phyloP scores from a whole-genome alignment of 2,113 vertebrate genomes.

The Gasterosteus nipponicus region DNA sequence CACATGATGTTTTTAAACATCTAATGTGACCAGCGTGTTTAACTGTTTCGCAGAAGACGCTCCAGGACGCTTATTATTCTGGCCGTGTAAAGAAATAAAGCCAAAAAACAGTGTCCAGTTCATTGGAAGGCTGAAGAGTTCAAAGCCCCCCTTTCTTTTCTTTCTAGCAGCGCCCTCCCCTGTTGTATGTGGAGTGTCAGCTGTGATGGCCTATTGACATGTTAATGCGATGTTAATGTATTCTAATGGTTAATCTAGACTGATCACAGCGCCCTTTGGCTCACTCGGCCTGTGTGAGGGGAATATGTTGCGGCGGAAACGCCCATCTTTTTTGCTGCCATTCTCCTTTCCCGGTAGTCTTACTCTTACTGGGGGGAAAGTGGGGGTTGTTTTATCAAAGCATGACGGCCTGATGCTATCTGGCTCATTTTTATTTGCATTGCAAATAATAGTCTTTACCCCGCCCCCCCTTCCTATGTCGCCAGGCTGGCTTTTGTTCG shows the following conservation, averaged over 20 bases:
- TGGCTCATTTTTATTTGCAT: constrained; percentile 43
- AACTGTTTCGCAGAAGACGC: constrained; percentile 25
- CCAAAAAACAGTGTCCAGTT: constrained; percentile 41
- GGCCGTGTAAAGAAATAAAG: constrained; percentile 18
- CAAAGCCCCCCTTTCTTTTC: constrained; percentile 55
- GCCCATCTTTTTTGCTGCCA: constrained; percentile 49
- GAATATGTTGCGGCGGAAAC: constrained; percentile 57
- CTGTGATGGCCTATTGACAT: constrained; percentile 79
- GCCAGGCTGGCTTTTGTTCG: constrained; percentile 39
- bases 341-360: constrained; percentile 13
- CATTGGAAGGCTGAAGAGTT: constrained; percentile 57
- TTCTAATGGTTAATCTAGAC: constrained; percentile 74
- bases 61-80: constrained; percentile 44
- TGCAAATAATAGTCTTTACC: constrained; percentile 17
- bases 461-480: constrained; percentile 4
- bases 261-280: constrained; percentile 62
- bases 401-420: constrained; percentile 8
- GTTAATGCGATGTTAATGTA: constrained; percentile 79
- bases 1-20: constrained; percentile 19
- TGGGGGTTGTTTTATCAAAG: constrained; percentile 22
- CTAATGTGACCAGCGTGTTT: background rate
- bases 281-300: constrained; percentile 39
- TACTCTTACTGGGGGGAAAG: constrained; percentile 11
- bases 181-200: constrained; percentile 65
- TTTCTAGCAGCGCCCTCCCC: constrained; percentile 37